Evolutionary conservation across 2,113 vertebrate species (phyloP).

Genomic region (Chionodraco myersi): DNA sequence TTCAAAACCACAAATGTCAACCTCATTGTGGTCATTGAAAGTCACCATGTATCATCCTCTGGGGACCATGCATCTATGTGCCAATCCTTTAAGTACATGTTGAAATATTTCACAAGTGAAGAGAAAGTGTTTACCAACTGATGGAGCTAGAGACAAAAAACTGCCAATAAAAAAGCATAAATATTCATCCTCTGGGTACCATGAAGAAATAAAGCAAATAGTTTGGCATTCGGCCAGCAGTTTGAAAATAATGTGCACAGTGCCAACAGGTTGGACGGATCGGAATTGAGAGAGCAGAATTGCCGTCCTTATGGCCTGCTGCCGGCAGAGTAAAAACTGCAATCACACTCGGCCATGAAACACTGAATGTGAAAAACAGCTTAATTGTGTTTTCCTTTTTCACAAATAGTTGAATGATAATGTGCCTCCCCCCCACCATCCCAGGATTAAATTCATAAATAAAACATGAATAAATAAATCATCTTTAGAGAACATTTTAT

Average conservation of each 20-base stretch:
- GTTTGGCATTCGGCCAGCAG: neutral
- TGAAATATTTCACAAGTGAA: neutral
- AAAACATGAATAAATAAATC: constrained; percentile 55
- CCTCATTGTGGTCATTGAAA: neutral
- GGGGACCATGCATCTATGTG: no score
- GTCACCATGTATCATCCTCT: neutral
- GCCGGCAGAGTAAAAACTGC: constrained; percentile 15
- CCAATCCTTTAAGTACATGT: neutral
- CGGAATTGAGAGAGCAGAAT: constrained; percentile 5
- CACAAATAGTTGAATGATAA: constrained; percentile 48
- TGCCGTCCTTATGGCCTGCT: constrained; percentile 16
- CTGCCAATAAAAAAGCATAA: no score
- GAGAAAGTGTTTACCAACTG: neutral
- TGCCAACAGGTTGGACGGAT: constrained; percentile 22
- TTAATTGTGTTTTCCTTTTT: constrained; percentile 45
- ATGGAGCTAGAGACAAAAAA: neutral
- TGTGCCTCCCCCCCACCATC: constrained; percentile 15
- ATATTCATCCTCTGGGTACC: neutral
- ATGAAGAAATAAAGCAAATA: constrained; percentile 3
- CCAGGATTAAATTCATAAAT: constrained; percentile 44
- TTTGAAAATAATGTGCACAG: constrained; percentile 10
- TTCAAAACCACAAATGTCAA: neutral
- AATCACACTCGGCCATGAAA: constrained; percentile 36
- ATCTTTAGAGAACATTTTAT: constrained; percentile 15
- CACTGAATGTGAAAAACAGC: constrained; percentile 38